Evolutionary conservation across 2,888 invertebrate genomes (phyloP).

Genomic region (Zaprionus lineosus): DNA sequence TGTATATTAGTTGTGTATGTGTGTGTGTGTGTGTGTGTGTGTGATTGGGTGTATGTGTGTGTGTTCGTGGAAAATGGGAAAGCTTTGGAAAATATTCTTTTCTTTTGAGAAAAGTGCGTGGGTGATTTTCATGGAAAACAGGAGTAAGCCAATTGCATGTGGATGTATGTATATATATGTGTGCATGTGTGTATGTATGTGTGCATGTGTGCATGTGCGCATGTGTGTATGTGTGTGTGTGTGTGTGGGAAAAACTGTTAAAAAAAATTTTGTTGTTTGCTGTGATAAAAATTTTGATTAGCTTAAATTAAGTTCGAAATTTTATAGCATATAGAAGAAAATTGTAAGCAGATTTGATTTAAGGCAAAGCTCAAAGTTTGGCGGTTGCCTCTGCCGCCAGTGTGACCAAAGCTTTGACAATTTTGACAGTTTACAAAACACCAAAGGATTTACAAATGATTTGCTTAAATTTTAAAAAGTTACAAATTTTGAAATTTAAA

Average conservation of each 20-base stretch:
- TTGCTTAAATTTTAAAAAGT: slow-evolving; percentile 5
- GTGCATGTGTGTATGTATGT: neutral
- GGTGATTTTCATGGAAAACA: too few species aligned
- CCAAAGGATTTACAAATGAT: neutral
- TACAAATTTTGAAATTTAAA: neutral
- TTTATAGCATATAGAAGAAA: slow-evolving; percentile 28
- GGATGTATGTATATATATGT: neutral
- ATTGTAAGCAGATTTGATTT: neutral
- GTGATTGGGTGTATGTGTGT: slow-evolving; percentile 3
- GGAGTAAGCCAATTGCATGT: slow-evolving; percentile 1
- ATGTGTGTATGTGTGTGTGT: neutral
- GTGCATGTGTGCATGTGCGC: neutral
- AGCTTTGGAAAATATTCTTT: slow-evolving; percentile 2
- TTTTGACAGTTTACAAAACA: slow-evolving; percentile 2
- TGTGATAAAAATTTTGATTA: slow-evolving; percentile 62
- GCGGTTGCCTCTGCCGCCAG: neutral
- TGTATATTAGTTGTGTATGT: neutral
- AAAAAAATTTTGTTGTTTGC: slow-evolving; percentile 24
- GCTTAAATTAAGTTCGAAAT: slow-evolving; percentile 62
- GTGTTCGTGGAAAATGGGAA: slow-evolving; percentile 5
- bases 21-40: slow-evolving; percentile 1
- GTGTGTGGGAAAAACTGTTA: neutral
- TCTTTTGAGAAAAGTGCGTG: too few species aligned
- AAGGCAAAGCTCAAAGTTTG: neutral
- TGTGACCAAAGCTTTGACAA: slow-evolving; percentile 11